phyloP scores from a whole-genome alignment of 2,113 vertebrate genomes.

The Brevimyrus niger region DNA sequence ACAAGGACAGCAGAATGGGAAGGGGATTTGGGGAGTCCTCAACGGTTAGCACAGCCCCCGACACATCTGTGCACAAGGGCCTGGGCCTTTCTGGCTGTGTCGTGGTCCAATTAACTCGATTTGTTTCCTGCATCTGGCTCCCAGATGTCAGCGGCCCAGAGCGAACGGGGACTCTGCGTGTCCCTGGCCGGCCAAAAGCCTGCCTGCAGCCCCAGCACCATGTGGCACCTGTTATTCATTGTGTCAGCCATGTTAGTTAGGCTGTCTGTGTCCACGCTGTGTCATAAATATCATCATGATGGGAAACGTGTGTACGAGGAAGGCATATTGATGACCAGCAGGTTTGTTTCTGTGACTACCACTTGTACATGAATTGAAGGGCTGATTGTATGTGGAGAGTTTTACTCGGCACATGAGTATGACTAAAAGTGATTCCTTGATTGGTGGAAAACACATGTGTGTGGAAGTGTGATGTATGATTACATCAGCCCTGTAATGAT shows the following conservation, averaged over 20 bases:
- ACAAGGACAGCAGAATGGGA: background rate
- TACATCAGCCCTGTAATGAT: background rate
- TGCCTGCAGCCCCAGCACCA: background rate
- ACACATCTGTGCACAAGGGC: slow-evolving; percentile 21
- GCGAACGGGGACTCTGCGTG: background rate
- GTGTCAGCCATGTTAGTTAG: background rate
- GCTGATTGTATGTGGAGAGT: background rate
- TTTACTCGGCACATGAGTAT: background rate
- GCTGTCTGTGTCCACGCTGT: background rate
- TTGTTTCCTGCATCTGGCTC: slow-evolving; percentile 42
- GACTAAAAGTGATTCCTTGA: background rate
- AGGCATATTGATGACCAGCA: background rate
- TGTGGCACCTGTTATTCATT: background rate
- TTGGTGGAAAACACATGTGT: background rate
- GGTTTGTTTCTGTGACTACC: background rate
- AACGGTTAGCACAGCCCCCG: background rate
- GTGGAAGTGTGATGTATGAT: background rate
- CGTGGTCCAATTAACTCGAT: slow-evolving; percentile 43
- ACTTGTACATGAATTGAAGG: background rate
- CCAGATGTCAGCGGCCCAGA: slow-evolving; percentile 35
- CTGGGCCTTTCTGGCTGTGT: slow-evolving; percentile 29
- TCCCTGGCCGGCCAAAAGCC: background rate
- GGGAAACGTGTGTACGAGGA: background rate
- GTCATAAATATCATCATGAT: background rate
- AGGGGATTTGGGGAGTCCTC: background rate